Conservation (phyloP, 2,888 invertebrate species). For the Zygaena filipendulae region DNA sequence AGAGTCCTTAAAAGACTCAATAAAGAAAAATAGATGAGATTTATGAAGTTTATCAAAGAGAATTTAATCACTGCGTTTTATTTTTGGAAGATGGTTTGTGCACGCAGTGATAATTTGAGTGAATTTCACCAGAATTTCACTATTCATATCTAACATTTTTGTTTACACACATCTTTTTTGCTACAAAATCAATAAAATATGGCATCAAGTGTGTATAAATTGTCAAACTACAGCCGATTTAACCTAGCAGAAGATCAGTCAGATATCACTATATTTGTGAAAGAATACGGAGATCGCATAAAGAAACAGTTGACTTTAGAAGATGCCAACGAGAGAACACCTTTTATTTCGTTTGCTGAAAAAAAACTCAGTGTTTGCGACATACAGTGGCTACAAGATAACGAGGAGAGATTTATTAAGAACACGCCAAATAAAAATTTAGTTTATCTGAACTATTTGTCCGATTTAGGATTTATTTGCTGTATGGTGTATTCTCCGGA, state of each 20-base stretch:
- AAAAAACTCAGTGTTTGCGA: slow-evolving; percentile 22
- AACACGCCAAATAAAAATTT: slow-evolving; percentile 34
- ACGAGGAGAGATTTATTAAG: slow-evolving; percentile 34
- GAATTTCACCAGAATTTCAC: no score
- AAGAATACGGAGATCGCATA: slow-evolving; percentile 35
- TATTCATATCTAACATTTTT: no score
- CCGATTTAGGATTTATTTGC: slow-evolving; percentile 36
- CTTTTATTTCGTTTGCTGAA: slow-evolving; percentile 37
- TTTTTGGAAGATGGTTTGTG: no score
- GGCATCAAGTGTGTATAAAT: slow-evolving; percentile 23
- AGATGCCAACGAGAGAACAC: slow-evolving; percentile 20
- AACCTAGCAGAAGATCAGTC: slow-evolving; percentile 29
- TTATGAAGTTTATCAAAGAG: no score
- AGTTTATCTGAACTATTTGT: slow-evolving; percentile 27
- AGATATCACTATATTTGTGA: slow-evolving; percentile 36
- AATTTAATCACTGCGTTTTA: no score
- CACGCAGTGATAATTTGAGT: no score
- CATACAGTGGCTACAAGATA: slow-evolving; percentile 34
- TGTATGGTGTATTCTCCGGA: slow-evolving; percentile 45
- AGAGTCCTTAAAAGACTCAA: no score
- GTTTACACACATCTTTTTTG: no score
- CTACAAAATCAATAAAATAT: no score
- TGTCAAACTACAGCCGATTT: slow-evolving; percentile 30
- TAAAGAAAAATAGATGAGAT: no score
- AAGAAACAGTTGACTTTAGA: slow-evolving; percentile 24